Evolutionary conservation across 2,888 invertebrate species (phyloP).

Genomic region (Aleiodes testaceus): DNA sequence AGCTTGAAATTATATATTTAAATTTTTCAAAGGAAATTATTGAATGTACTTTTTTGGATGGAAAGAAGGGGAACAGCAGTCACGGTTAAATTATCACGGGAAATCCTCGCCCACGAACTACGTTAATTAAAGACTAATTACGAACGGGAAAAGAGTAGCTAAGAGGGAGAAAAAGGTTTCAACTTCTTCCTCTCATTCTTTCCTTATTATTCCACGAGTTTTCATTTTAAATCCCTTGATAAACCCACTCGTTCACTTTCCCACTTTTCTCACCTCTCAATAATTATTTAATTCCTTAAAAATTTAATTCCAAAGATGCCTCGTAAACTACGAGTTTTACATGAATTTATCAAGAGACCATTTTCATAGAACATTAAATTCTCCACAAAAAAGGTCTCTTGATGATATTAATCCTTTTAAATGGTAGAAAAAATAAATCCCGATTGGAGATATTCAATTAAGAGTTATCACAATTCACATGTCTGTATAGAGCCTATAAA

Average conservation of each 20-base stretch:
- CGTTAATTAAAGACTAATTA: slow-evolving; percentile 72
- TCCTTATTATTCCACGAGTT: slow-evolving; percentile 31
- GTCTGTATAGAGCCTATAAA: no score
- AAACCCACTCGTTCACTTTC: slow-evolving; percentile 14
- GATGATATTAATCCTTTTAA: no score
- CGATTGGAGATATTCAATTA: no score
- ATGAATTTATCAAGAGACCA: no score
- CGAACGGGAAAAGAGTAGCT: slow-evolving; percentile 57
- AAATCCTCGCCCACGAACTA: slow-evolving; percentile 54
- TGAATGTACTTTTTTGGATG: slow-evolving; percentile 26
- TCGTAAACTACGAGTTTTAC: no score
- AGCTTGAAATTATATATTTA: no score
- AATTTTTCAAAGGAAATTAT: no score
- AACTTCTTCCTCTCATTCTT: slow-evolving; percentile 47
- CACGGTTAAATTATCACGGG: slow-evolving; percentile 22
- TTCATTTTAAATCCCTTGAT: slow-evolving; percentile 25
- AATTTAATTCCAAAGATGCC: not conserved
- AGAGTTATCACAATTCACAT: no score
- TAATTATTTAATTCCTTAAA: not conserved
- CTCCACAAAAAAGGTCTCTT: no score
- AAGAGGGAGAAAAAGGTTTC: slow-evolving; percentile 47
- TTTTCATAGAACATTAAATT: no score
- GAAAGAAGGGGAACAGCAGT: not conserved
- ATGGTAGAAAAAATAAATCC: no score
- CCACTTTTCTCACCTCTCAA: not conserved